phyloP scores from a whole-genome alignment of 2,113 vertebrate species.

The Pogonocichla stellata region DNA sequence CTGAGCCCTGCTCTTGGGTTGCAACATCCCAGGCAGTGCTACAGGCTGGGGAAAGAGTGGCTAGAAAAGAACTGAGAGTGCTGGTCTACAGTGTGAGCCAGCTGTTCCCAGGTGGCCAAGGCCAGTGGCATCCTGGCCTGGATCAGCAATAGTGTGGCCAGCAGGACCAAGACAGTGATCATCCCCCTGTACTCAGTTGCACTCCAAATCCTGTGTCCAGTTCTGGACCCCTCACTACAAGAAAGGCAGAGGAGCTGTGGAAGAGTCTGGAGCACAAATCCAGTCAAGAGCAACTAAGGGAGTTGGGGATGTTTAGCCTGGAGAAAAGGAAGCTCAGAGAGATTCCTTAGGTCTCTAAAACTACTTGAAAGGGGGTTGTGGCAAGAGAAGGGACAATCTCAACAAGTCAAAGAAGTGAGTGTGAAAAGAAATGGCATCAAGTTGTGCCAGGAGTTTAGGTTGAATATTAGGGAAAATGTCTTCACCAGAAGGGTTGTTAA shows the following conservation, averaged over 20 bases:
- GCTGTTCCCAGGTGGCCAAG: background rate
- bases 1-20: background rate
- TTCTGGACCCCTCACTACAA: background rate
- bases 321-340: background rate
- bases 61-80: background rate
- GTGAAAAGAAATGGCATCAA: background rate
- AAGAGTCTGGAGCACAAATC: background rate
- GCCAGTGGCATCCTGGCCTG: background rate
- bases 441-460: background rate
- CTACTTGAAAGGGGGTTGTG: background rate
- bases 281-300: background rate
- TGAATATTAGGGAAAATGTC: background rate
- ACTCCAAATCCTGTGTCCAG: background rate
- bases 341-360: background rate
- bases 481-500: background rate
- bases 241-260: background rate
- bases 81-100: background rate
- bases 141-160: background rate
- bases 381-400: background rate
- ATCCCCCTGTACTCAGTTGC: background rate
- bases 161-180: background rate
- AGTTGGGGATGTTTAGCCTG: background rate
- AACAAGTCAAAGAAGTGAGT: background rate
- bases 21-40: fast-evolving
- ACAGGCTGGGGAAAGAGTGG: background rate